These are phyloP conservation scores for Cataglyphis albicans DNA, from an alignment of 2,888 invertebrate species.

Conservation along the genomic window DNA sequence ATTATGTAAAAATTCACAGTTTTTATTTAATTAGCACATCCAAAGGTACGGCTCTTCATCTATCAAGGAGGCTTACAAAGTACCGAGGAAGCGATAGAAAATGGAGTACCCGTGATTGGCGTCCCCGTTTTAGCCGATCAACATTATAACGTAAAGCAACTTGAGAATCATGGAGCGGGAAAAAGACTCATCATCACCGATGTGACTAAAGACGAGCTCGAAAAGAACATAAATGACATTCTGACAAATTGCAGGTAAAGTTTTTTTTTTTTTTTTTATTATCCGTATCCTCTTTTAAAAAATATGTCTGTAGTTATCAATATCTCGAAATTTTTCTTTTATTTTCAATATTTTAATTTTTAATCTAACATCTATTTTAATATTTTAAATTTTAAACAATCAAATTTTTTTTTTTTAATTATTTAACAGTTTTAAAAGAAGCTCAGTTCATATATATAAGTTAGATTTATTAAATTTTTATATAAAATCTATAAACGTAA, in stretches of 20 bases:
- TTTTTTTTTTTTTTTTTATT: background rate
- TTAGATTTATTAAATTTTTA: background rate
- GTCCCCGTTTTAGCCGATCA: slow-evolving; percentile 73
- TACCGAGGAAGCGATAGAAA: slow-evolving; percentile 71
- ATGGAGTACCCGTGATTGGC: slow-evolving; percentile 70
- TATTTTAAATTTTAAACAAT: background rate
- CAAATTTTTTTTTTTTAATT: background rate
- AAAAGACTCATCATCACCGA: slow-evolving; percentile 51
- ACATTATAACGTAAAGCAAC: slow-evolving; percentile 50
- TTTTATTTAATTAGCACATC: slow-evolving; percentile 63
- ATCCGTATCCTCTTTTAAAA: background rate
- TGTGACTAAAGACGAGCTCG: slow-evolving; percentile 50
- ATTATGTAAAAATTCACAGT: background rate
- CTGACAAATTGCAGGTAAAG: slow-evolving; percentile 66
- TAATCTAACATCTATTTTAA: background rate
- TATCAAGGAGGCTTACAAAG: slow-evolving; percentile 75
- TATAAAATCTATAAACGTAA: background rate
- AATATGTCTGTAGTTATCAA: background rate
- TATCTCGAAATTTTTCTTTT: background rate
- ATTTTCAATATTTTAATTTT: background rate
- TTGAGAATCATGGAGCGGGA: slow-evolving; percentile 59
- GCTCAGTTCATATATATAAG: background rate
- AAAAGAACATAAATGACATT: slow-evolving; percentile 63
- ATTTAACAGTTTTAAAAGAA: background rate
- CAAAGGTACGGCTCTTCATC: slow-evolving; percentile 70